These are phyloP conservation scores for Lomographa bimaculata DNA, from an alignment of 2,888 invertebrate genomes.

Conservation along the genomic window DNA sequence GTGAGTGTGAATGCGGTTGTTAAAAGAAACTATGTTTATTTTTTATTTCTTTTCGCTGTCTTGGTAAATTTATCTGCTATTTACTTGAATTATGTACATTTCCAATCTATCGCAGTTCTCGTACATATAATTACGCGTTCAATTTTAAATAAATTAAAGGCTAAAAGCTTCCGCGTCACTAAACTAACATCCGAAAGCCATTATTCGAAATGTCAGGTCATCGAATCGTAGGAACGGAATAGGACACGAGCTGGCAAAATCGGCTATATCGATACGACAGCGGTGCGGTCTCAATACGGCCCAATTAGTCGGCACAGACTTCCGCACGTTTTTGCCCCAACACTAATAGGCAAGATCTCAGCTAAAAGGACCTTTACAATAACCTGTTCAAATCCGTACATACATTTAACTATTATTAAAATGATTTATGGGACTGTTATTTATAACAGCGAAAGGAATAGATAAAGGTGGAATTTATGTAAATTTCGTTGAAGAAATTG, in stretches of 20 bases:
- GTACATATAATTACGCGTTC: too few relatives aligned
- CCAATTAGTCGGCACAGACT: conserved; percentile 75
- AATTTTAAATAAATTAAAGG: conserved; percentile 31
- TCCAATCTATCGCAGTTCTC: too few relatives aligned
- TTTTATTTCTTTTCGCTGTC: too few relatives aligned
- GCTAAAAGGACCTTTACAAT: conserved; percentile 54
- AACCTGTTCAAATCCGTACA: conserved; percentile 33
- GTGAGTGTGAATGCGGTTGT: too few relatives aligned
- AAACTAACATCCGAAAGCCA: conserved; percentile 21
- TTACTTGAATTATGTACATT: too few relatives aligned
- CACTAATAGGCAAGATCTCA: conserved; percentile 73
- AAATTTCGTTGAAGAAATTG: conserved; percentile 30
- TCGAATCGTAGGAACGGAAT: conserved; percentile 30
- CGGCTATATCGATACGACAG: conserved; percentile 54
- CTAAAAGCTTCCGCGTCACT: conserved; percentile 19
- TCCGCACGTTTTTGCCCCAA: conserved; percentile 77
- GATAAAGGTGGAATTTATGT: conserved; percentile 32
- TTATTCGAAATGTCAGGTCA: conserved; percentile 37
- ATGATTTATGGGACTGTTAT: conserved; percentile 38
- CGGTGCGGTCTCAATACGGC: conserved; percentile 68
- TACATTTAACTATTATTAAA: conserved; percentile 29
- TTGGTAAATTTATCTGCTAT: too few relatives aligned
- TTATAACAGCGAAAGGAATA: conserved; percentile 33
- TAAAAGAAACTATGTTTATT: too few relatives aligned
- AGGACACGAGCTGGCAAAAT: conserved; percentile 42